Percentiles rank a stretch among this genome's conserved stretches.
Conservation (phyloP, 1,140 invertebrate species). For the Heliconius hewitsoni region DNA sequence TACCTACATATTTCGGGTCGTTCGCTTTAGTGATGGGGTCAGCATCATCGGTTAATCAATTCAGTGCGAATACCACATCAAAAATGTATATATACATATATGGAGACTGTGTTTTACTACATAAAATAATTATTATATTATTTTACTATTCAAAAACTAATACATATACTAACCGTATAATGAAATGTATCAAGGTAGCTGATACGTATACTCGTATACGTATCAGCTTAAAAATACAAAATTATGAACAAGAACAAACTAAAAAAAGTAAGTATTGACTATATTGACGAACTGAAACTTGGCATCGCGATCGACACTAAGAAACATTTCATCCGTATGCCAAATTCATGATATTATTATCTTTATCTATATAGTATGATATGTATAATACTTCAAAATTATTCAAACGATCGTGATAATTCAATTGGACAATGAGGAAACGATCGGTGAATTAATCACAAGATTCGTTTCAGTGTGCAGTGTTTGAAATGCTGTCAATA, state of each 20-base stretch:
- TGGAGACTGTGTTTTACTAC: no score
- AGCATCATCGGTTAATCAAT: no score
- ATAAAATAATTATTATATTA: no score
- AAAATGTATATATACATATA: no score
- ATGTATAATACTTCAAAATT: background rate
- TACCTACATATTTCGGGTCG: no score
- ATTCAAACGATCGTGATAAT: background rate
- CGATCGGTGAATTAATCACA: background rate
- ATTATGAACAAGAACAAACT: no score
- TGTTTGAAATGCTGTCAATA: background rate
- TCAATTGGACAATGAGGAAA: background rate
- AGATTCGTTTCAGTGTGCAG: background rate
- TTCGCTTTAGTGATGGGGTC: no score
- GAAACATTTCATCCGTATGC: background rate
- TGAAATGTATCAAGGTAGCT: background rate
- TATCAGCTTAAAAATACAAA: background rate
- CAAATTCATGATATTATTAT: background rate
- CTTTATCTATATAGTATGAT: background rate
- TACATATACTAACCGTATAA: background rate
- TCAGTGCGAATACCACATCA: no score
- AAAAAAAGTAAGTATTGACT: no score
- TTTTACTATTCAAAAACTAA: no score
- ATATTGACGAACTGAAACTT: background rate
- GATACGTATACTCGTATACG: no score
- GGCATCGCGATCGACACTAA: background rate